Evolutionary conservation across 2,797 vertebrate genomes (phyloP).

Genomic region (Rhinophrynus dorsalis): DNA sequence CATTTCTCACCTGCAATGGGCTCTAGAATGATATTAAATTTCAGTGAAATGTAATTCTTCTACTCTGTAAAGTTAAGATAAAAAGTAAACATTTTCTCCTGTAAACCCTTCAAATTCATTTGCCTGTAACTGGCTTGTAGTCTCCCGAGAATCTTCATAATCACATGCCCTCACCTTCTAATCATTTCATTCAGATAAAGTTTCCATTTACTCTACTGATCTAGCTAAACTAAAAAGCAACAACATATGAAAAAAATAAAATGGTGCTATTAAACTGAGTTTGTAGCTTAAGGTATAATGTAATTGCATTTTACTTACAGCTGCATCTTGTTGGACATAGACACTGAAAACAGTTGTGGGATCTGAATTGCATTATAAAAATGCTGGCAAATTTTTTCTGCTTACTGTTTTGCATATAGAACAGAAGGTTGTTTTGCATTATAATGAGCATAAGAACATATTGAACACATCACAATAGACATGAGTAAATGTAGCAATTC

Average conservation of each 20-base stretch:
- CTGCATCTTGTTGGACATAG: slow-evolving; percentile 74
- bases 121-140: slow-evolving; percentile 50
- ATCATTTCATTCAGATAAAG: slow-evolving; percentile 74
- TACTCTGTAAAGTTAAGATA: too few species aligned
- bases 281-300: slow-evolving; percentile 74
- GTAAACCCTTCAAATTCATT: slow-evolving; percentile 59
- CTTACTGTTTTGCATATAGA: slow-evolving; percentile 29
- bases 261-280: slow-evolving; percentile 73
- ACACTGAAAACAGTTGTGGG: slow-evolving; percentile 56
- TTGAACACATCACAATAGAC: slow-evolving; percentile 14
- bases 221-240: slow-evolving; percentile 67
- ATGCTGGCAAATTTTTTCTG: slow-evolving; percentile 3
- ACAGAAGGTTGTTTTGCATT: slow-evolving; percentile 13
- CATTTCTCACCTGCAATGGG: too few species aligned
- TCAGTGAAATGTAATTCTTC: too few species aligned
- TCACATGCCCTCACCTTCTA: slow-evolving; percentile 70
- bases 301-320: slow-evolving; percentile 72
- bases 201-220: slow-evolving; percentile 66
- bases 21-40: too few species aligned
- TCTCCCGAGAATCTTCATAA: slow-evolving; percentile 70
- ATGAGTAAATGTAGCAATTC: background rate
- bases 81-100: too few species aligned
- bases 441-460: slow-evolving; percentile 22
- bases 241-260: slow-evolving; percentile 79
- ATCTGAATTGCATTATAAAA: slow-evolving; percentile 37